Base-by-base conservation (phyloP, 2,113 vertebrate species). In the Elaphurus davidianus region DNA sequence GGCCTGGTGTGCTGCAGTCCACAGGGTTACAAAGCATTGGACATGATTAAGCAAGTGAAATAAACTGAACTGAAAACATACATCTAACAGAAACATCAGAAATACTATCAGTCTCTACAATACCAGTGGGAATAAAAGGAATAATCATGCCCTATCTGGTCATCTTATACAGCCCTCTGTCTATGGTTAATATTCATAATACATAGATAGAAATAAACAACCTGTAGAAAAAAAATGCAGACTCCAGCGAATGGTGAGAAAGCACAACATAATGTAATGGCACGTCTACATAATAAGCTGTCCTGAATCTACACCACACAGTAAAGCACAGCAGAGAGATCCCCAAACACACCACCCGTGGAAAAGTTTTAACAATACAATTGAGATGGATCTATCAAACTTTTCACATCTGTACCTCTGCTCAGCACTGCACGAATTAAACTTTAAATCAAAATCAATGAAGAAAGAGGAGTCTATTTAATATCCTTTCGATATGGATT, bases 361-460 rank as follows among this genome's bases (percentile, higher is more conserved):
- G 74, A 95, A 94, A 89, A 9, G 55, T 59, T 81, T 93, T 96
- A 94, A 92, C 89, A 62, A 79, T 33, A 93, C 17, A 96, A 95
- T 92, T 98, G 60, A 98, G 94, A 96, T 50, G 27, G 92, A 97
- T 87, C 52, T 86, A 97, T 87, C 91, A 98, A 94, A 97, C 59
- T 97, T 97, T 94, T 97, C 79, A 98, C 97, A 97, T 97, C 82
- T 96, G 50, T 64, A 98, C 92, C 84, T 97, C 83, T 98, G 79
- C 92, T 43, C 25, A 98, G 67, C 43, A 91, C 94, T 96, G 95
- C 93, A 92, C 81, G 43, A 98, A 98, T 98, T 98, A 97, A 86
- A 71, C 84, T 98, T 97, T 97, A 98, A 98, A 98, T 98, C 98
- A 98, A 98, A 98, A 98, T 99, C 98, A 98, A 97, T 98, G 94